Evolutionary conservation across 2,888 invertebrate genomes (phyloP), one percentile per base, ranked within the genome.

Genomic region (Hypomecis atomaria): DNA sequence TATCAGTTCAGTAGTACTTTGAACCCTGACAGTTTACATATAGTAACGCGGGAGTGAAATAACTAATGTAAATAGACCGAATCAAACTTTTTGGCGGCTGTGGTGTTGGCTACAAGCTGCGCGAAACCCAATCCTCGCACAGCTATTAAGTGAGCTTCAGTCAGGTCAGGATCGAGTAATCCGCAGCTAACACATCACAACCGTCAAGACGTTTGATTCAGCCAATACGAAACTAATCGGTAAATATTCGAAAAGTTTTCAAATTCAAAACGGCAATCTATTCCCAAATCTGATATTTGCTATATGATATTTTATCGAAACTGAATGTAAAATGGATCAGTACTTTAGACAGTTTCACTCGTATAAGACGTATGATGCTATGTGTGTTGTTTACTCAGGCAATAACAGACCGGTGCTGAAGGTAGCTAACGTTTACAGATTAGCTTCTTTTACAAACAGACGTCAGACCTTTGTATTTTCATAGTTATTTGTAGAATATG

Each of bases 381-480:
- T 52, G 52, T 42, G 23, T 52, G 10, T 45, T 62, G 45, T 62
- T 58, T 62, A 45, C 48, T 53, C 47, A 48, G 54, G 23, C 37
- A 53, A 62, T 54, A 62, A 57, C 62, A 34, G 52, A 34, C 44
- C 23, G 10, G 7, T 45, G 57, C 47, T 62, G 62, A 53, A 58
- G 58, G 48, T 48, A 58, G 62, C 58, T 54, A 34, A 62, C 45
- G 52, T 52, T 58, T 53, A 58, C 53, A 62, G 57, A 62, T 53
- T 58, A 40, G 52, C 50, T 33, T 52, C 45, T 52, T 50, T 36
- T 43, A 33, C 56, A 52, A 56, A 56, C 40, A 62, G 45, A 56
- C 56, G 44, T 61, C 47, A 60, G 42, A 61, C 48, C 54, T 43
- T 61, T 55, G 42, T 54, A 60, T 47, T 59, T 47, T 59, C 40